These are phyloP conservation scores for human (Homo sapiens) DNA, from an alignment of 2,113 vertebrate species.

Conservation along the genomic window DNA sequence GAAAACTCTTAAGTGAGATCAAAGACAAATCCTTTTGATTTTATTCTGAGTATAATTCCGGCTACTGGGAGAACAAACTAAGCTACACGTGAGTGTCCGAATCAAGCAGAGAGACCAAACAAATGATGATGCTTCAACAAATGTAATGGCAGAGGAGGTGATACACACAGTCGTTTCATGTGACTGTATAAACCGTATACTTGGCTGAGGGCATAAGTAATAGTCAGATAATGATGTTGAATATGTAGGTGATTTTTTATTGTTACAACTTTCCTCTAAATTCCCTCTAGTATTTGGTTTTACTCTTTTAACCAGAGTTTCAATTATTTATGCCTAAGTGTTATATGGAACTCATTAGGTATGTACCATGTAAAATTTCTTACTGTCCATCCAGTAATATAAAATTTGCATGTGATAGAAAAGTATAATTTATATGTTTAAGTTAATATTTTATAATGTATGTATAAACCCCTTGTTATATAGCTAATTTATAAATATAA, in stretches of 20 bases:
- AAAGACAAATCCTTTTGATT: too few relatives aligned
- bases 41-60: too few relatives aligned
- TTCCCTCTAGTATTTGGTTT: neutral
- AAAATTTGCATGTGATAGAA: neutral
- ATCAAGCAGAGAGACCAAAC: neutral
- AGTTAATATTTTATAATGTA: neutral
- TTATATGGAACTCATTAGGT: neutral
- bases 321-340: neutral
- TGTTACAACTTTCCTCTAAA: neutral
- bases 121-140: neutral
- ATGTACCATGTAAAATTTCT: neutral
- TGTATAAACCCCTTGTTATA: neutral
- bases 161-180: neutral
- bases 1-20: too few relatives aligned
- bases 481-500: neutral
- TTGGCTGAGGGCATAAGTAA: neutral
- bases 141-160: neutral
- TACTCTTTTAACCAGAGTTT: neutral
- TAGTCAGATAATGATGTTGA: neutral
- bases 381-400: neutral
- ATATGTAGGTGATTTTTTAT: neutral
- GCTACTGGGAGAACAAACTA: neutral
- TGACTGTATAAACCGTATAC: neutral
- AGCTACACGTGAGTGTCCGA: fast-evolving
- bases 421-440: neutral